Base-by-base conservation (phyloP, 1,140 invertebrate species). In the Pseudomyrmex sp. region DNA sequence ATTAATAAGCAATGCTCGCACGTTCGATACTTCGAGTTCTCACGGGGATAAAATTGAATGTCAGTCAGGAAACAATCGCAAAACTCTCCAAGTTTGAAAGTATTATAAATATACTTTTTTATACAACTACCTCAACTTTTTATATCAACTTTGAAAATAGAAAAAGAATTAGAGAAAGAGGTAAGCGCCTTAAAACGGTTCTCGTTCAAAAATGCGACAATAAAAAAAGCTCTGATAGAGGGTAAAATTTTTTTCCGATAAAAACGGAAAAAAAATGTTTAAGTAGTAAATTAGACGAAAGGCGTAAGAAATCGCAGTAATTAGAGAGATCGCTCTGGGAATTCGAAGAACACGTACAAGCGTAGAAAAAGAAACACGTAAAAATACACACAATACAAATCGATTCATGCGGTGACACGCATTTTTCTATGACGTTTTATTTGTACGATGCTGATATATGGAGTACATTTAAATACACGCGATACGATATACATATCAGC, bases 391-490 rank as follows among this genome's bases (percentile, higher is more conserved):
- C 26, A 73, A 44, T 10, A 26, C 44, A 68, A 54, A 56, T 72
- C 66, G 79, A 73, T 46, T 20, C 9, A 8, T 13, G 18, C 18
- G 46, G 35, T 23, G 48, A 56, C 58, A 59, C 65, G 50, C 58
- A 80, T 80, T 72, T 80, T 80, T 80, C 76, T 80, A 80, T 66
- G 15, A 58, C 10, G 70, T 61, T 80, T 80, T 80, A 80, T 80
- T 80, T 48, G 26, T 80, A 70, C n/a, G 44, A 65, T 26, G 61
- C 50, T 44, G 46, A 54, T 68, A 77, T 68, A 77, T 68, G 15
- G 12, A 68, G 20, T 15, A 35, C 20, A 44, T 35, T 23, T 12
- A 12, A 12, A 54, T 26, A 59, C 52, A 75, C 73, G n/a, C 20
- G 18, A 15, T 7, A 69, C 8, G 23, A 56, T 4, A 46, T 2